Evolutionary conservation across 2,797 vertebrate genomes (phyloP).

Genomic region (Tragelaphus oryx): DNA sequence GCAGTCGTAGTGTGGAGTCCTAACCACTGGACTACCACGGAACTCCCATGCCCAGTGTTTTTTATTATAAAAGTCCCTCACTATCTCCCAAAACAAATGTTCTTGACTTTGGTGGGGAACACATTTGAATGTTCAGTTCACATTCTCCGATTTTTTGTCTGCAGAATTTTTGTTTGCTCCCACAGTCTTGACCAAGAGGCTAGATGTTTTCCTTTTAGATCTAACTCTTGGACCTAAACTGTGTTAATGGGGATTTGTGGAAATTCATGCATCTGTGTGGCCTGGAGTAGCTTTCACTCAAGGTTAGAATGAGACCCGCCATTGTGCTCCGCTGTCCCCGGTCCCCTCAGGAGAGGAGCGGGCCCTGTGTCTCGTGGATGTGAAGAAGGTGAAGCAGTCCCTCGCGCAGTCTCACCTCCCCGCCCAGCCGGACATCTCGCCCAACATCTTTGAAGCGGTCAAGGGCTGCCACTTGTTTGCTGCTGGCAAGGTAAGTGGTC

Average conservation of each 20-base stretch:
- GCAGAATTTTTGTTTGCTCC: not conserved
- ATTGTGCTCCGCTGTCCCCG: not conserved
- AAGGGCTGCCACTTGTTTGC: constrained; percentile 98
- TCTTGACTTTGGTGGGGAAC: not conserved
- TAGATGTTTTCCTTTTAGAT: not conserved
- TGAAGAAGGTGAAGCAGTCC: constrained; percentile 97
- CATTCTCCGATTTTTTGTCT: not conserved
- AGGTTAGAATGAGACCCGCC: accelerated
- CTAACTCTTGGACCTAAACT: not conserved
- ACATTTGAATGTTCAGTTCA: not conserved
- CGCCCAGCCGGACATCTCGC: constrained; percentile 91
- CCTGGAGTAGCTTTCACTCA: not conserved
- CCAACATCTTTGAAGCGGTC: constrained; percentile 95
- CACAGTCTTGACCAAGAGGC: not conserved
- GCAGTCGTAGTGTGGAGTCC: not conserved
- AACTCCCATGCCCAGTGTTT: not conserved
- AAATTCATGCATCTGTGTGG: accelerated
- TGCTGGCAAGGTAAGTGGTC: constrained; percentile 89
- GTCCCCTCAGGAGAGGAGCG: constrained; percentile 91
- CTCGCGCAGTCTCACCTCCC: constrained; percentile 96
- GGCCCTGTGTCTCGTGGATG: constrained; percentile 94
- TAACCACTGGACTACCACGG: not conserved
- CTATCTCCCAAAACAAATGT: not conserved
- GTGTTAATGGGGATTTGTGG: not conserved
- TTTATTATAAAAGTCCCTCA: not conserved